phyloP scores from a whole-genome alignment of 2,888 invertebrate genomes.

The Phaonia tiefii region DNA sequence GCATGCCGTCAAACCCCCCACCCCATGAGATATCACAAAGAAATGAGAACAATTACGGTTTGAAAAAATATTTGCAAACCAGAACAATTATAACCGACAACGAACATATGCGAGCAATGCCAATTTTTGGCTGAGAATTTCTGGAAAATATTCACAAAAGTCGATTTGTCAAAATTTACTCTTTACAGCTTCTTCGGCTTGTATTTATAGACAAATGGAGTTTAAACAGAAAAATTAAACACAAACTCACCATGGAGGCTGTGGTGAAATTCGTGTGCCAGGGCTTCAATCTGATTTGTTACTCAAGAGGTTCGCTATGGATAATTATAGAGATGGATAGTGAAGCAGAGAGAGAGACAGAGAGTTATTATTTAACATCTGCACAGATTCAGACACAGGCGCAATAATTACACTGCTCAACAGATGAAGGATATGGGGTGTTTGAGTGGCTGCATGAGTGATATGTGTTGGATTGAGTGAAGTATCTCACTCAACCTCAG shows the following conservation, averaged over 20 bases:
- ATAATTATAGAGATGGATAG: not conserved
- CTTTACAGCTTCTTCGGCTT: too few species aligned
- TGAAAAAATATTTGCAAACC: too few species aligned
- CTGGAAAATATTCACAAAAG: too few species aligned
- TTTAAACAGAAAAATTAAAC: not conserved
- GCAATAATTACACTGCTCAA: not conserved
- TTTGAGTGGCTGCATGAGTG: not conserved
- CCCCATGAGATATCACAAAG: too few species aligned
- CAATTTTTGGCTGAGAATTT: too few species aligned
- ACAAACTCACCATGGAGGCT: not conserved
- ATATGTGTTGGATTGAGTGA: too few species aligned
- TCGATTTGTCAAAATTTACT: too few species aligned
- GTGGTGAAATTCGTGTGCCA: slow-evolving; percentile 3
- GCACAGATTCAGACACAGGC: not conserved
- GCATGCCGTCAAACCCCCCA: too few species aligned
- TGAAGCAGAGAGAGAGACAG: not conserved
- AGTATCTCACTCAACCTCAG: not conserved
- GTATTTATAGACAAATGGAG: too few species aligned
- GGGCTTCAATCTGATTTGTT: slow-evolving; percentile 12
- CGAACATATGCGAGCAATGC: too few species aligned
- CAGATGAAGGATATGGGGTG: not conserved
- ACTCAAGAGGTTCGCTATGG: slow-evolving; percentile 7
- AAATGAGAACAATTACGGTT: too few species aligned
- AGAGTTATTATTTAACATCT: not conserved
- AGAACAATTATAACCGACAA: too few species aligned